Percentiles rank a stretch among this genome's conserved stretches.
Evolutionary conservation across 2,797 vertebrate species (phyloP).

Genomic region (Mormyrus proboscirostris): DNA sequence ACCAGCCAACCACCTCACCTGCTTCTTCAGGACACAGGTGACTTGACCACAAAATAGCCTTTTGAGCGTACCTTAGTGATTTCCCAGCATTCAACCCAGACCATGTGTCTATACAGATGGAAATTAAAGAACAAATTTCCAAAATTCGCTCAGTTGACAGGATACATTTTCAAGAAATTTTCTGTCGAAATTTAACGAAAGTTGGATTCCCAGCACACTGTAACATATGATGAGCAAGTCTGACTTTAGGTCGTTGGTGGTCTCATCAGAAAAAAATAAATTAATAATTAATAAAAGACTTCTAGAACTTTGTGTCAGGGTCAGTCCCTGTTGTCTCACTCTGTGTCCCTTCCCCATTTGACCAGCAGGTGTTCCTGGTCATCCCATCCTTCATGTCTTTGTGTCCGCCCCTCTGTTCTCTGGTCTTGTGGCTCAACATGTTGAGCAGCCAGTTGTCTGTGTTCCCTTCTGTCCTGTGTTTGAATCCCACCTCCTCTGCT

Average conservation of each 20-base stretch:
- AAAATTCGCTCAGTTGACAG: neutral
- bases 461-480: no score
- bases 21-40: neutral
- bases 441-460: no score
- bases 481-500: no score
- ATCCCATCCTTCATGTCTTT: no score
- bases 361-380: no score
- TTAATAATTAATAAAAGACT: neutral
- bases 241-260: neutral
- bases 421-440: no score
- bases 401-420: no score
- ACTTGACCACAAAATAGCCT: neutral
- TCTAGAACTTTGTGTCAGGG: neutral
- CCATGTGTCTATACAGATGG: neutral
- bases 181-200: neutral
- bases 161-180: neutral
- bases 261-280: neutral
- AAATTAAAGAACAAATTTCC: neutral
- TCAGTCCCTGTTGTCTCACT: no score
- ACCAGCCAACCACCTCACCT: neutral
- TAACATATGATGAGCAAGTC: neutral
- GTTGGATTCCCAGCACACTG: neutral
- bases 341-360: no score
- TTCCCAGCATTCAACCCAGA: neutral
- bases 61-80: neutral